Evolutionary conservation across 2,113 vertebrate species (phyloP).

Genomic region (Pelecanus crispus): DNA sequence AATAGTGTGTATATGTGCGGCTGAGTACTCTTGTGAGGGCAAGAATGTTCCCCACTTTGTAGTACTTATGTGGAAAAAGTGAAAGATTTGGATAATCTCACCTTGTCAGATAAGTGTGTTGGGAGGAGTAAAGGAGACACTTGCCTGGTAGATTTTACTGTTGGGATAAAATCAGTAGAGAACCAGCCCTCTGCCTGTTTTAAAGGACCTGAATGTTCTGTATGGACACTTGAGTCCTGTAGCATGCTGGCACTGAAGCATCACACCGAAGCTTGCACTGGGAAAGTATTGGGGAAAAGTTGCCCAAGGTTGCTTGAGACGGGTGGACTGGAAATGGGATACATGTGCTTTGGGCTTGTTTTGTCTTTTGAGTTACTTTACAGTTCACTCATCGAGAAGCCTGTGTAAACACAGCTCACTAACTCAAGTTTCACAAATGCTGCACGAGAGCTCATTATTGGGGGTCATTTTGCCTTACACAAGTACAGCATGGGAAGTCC

Average conservation of each 20-base stretch:
- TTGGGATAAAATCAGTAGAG: not conserved
- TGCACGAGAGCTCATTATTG: not conserved
- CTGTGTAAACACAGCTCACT: not conserved
- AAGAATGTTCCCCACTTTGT: not conserved
- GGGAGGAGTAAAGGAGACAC: not conserved
- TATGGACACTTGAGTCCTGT: not conserved
- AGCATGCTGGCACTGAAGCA: not conserved
- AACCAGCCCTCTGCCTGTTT: fast-evolving
- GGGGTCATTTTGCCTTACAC: not conserved
- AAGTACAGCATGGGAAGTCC: not conserved
- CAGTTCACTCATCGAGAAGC: not conserved
- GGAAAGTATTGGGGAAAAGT: not conserved
- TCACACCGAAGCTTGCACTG: not conserved
- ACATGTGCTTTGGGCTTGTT: not conserved
- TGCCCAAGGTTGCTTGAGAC: not conserved
- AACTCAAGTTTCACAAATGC: not conserved
- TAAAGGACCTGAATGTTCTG: not conserved
- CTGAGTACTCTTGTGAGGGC: not conserved
- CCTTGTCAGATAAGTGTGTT: not conserved
- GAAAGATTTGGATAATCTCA: not conserved
- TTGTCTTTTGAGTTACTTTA: not conserved
- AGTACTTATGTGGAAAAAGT: not conserved
- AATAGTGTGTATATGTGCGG: not conserved
- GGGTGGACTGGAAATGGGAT: not conserved
- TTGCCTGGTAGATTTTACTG: not conserved